Percentiles rank a stretch among this genome's conserved stretches.
Evolutionary conservation across 2,113 vertebrate genomes (phyloP).

Genomic region (Corapipo altera): DNA sequence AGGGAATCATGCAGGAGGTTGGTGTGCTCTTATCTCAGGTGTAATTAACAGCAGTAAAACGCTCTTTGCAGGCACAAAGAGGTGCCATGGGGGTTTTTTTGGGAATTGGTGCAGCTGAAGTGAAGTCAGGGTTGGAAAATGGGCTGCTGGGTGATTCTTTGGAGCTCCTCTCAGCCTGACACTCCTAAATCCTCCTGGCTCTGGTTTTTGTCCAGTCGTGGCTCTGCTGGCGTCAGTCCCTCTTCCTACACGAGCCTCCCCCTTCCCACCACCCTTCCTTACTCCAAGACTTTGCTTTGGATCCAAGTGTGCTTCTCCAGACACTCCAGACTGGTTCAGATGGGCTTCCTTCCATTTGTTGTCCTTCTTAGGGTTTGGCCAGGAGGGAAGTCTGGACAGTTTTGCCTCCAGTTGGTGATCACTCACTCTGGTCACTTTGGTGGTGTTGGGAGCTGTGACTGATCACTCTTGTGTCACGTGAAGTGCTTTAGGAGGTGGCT

Average conservation of each 20-base stretch:
- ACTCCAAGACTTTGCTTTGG: background rate
- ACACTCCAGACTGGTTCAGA: fast-evolving
- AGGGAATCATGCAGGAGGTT: background rate
- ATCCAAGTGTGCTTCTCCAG: background rate
- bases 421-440: fast-evolving
- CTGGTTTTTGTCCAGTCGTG: background rate
- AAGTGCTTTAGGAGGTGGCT: background rate
- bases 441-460: background rate
- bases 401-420: fast-evolving
- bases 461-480: fast-evolving
- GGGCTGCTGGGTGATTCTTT: background rate
- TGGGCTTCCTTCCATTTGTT: background rate
- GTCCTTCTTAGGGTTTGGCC: background rate
- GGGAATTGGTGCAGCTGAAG: background rate
- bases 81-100: fast-evolving
- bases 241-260: fast-evolving
- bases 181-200: background rate
- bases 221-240: background rate
- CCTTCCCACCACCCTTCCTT: background rate
- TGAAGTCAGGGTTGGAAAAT: background rate
- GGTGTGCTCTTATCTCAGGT: background rate
- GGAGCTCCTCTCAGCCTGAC: background rate
- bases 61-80: background rate
- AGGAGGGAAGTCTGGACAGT: fast-evolving
- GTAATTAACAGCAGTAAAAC: fast-evolving